A percentile compares a stretch with the other conserved stretches of the same genome.
phyloP scores from a whole-genome alignment of 2,113 vertebrate genomes.

The Amphilophus citrinellus region DNA sequence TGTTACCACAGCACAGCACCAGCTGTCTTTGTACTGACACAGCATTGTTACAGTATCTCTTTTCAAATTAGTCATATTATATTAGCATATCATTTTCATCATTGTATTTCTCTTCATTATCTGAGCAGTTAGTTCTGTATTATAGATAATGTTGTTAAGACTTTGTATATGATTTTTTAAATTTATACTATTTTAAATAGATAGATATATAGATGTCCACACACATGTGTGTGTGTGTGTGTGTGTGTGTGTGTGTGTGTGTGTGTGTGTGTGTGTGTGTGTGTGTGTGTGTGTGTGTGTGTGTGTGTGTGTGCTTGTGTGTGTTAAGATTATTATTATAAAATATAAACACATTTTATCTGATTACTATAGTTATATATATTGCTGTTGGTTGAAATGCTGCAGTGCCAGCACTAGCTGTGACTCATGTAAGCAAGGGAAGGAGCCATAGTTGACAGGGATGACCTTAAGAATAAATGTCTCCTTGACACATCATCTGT shows the following conservation, averaged over 20 bases:
- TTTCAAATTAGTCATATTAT: neutral
- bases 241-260: too few species aligned
- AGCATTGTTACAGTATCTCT: neutral
- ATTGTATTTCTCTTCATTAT: neutral
- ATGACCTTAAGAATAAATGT: slow-evolving; percentile 50
- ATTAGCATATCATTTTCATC: neutral
- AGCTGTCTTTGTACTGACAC: neutral
- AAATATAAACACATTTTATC: neutral
- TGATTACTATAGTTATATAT: neutral
- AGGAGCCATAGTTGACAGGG: slow-evolving; percentile 31
- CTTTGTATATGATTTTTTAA: neutral
- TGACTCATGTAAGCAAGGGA: slow-evolving; percentile 31
- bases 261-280: too few species aligned
- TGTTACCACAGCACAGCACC: neutral
- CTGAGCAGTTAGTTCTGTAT: neutral
- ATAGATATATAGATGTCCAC: too few species aligned
- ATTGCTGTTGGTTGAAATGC: neutral
- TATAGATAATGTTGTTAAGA: neutral
- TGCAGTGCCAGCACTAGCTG: slow-evolving; percentile 14
- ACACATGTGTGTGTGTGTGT: too few species aligned
- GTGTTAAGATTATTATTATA: neutral
- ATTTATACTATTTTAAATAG: neutral
- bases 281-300: too few species aligned
- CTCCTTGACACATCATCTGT: slow-evolving; percentile 35
- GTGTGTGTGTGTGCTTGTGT: too few species aligned